Evolutionary conservation across 2,113 vertebrate genomes (phyloP).

Genomic region (Tautogolabrus adspersus): DNA sequence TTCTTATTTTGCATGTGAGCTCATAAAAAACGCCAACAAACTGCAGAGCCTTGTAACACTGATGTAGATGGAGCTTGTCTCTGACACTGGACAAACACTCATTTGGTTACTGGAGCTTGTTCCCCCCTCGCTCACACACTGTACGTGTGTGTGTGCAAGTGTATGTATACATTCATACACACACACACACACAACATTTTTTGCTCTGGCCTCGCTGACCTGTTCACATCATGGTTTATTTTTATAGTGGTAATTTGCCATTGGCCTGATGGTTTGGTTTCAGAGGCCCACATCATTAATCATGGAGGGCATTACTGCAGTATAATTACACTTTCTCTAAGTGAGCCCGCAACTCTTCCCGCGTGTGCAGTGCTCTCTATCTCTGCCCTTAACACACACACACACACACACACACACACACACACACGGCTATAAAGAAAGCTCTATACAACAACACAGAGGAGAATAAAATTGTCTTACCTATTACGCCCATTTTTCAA

Average conservation of each 20-base stretch:
- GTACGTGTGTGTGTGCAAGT: too few species aligned
- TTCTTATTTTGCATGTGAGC: neutral
- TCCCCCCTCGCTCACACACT: constrained; percentile 60
- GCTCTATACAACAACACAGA: constrained; percentile 1
- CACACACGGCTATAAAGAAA: constrained; percentile 17
- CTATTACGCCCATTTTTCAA: neutral
- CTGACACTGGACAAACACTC: constrained; percentile 62
- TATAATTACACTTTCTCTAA: constrained; percentile 78
- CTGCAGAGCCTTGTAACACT: constrained; percentile 19
- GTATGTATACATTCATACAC: constrained; percentile 60
- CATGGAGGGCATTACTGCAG: constrained; percentile 75
- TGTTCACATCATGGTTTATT: constrained; percentile 79
- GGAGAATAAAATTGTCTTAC: neutral
- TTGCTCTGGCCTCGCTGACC: constrained; percentile 77
- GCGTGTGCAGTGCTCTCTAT: constrained; percentile 29
- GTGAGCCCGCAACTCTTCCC: constrained; percentile 66
- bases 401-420: constrained; percentile 6
- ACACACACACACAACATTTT: constrained; percentile 73
- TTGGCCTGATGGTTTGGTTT: constrained; percentile 75
- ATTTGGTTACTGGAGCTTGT: constrained; percentile 77
- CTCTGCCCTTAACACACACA: constrained; percentile 40
- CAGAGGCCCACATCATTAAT: constrained; percentile 80
- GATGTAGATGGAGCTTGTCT: constrained; percentile 36
- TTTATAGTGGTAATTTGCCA: constrained; percentile 81
- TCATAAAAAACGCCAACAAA: neutral